These are phyloP conservation scores for Cepaea nemoralis DNA, from an alignment of 1,140 invertebrate species.

Conservation along the genomic window DNA sequence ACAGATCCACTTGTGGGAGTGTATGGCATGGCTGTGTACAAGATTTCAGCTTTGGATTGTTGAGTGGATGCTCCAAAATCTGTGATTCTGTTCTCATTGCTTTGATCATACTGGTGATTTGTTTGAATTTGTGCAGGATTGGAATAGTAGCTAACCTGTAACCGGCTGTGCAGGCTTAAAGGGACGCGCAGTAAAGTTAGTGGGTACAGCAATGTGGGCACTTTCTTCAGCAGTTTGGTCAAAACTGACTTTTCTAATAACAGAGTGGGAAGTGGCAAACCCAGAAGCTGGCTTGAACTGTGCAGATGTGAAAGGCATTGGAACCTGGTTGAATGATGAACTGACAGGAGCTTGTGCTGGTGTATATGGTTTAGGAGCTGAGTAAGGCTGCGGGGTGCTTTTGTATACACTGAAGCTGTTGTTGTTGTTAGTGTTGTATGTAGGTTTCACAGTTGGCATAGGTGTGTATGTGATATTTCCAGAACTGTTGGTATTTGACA, in stretches of 20 bases:
- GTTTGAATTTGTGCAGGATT: no score
- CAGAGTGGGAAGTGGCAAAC: slow-evolving; percentile 24
- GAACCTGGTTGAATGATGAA: no score
- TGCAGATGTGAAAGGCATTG: no score
- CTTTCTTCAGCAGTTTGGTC: background rate
- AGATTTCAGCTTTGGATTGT: background rate
- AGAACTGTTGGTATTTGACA: slow-evolving; percentile 16
- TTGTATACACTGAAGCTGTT: no score
- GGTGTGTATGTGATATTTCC: slow-evolving; percentile 9
- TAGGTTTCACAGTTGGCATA: background rate
- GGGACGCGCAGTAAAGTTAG: slow-evolving; percentile 20
- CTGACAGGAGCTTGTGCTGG: slow-evolving; percentile 15
- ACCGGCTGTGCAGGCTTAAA: background rate
- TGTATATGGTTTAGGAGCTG: slow-evolving; percentile 36
- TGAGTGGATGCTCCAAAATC: slow-evolving; percentile 6
- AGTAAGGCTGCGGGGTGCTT: slow-evolving; percentile 15
- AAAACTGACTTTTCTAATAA: slow-evolving; percentile 20
- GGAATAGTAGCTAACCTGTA: background rate
- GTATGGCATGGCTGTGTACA: slow-evolving; percentile 2
- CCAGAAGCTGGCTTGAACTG: slow-evolving; percentile 1
- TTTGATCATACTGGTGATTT: background rate
- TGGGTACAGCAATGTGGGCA: background rate
- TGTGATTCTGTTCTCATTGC: background rate
- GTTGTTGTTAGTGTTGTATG: slow-evolving; percentile 28
- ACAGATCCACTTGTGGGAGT: slow-evolving; percentile 5